Evolutionary conservation across 2,888 invertebrate species (phyloP).

Genomic region (Melanchra persicariae): DNA sequence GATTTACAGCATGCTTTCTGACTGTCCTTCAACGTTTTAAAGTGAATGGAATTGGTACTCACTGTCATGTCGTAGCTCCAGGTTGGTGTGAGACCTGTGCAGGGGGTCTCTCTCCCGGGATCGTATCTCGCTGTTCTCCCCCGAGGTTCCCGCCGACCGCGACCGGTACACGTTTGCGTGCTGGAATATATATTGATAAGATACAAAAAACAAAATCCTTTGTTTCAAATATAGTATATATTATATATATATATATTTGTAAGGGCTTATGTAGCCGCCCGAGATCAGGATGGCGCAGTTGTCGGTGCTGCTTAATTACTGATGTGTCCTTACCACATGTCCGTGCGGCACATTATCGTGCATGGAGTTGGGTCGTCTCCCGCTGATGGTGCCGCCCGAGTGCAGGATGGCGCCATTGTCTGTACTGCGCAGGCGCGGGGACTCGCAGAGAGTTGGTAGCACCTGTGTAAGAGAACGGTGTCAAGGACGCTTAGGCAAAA

Average conservation of each 20-base stretch:
- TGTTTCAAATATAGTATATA: no score
- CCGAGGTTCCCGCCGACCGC: slow-evolving; percentile 82
- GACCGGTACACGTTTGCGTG: slow-evolving; percentile 87
- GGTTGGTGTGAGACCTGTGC: slow-evolving; percentile 87
- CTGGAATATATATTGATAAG: slow-evolving; percentile 67
- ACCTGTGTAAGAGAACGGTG: slow-evolving; percentile 86
- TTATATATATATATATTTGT: no score
- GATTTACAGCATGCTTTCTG: no score
- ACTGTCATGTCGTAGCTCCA: slow-evolving; percentile 86
- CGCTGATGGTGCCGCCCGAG: slow-evolving; percentile 95
- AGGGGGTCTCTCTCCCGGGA: slow-evolving; percentile 85
- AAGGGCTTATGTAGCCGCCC: no score
- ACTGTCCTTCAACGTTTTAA: no score
- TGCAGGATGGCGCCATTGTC: slow-evolving; percentile 96
- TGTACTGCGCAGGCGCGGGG: slow-evolving; percentile 93
- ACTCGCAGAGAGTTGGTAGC: slow-evolving; percentile 92
- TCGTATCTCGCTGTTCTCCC: slow-evolving; percentile 76
- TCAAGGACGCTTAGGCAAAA: neutral
- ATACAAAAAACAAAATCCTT: no score
- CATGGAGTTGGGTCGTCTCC: slow-evolving; percentile 88
- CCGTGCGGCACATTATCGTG: slow-evolving; percentile 79
- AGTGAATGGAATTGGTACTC: slow-evolving; percentile 54
- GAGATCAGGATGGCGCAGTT: no score
- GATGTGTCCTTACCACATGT: slow-evolving; percentile 78
- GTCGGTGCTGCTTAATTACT: no score